Percentiles rank a stretch among this genome's conserved stretches.
phyloP scores from a whole-genome alignment of 2,888 invertebrate genomes.

The Temnothorax ravouxi region DNA sequence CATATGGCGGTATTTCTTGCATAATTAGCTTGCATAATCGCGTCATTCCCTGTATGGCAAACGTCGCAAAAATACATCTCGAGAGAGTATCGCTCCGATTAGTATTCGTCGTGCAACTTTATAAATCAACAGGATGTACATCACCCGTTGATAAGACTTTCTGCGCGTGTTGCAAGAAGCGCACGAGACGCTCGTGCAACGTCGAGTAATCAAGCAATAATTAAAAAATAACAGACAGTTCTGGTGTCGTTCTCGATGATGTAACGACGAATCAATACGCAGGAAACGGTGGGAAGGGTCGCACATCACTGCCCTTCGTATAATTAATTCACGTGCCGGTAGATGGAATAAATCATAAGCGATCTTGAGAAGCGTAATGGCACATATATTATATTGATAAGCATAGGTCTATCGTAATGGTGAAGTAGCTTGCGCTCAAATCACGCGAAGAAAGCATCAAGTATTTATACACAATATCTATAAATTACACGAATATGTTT shows the following conservation, averaged over 20 bases:
- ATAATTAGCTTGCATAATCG: slow-evolving; percentile 21
- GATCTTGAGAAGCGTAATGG: not conserved
- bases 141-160: slow-evolving; percentile 46
- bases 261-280: slow-evolving; percentile 13
- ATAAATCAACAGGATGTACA: slow-evolving; percentile 49
- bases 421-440: not conserved
- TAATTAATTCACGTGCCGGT: slow-evolving; percentile 20
- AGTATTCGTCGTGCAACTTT: slow-evolving; percentile 22
- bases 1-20: not conserved
- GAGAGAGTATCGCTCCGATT: slow-evolving; percentile 10
- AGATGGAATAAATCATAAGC: not conserved
- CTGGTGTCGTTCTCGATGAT: not conserved
- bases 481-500: not conserved
- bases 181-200: not conserved
- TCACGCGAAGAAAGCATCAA: not conserved
- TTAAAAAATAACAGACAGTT: slow-evolving; percentile 16
- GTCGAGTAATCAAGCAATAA: slow-evolving; percentile 31
- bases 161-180: slow-evolving; percentile 17
- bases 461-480: not conserved
- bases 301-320: not conserved
- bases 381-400: not conserved
- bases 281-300: not conserved
- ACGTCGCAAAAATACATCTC: slow-evolving; percentile 12
- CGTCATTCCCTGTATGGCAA: not conserved
- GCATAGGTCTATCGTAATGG: not conserved